Evolutionary conservation across 2,888 invertebrate species (phyloP).

Genomic region (Chrysodeixis includens): DNA sequence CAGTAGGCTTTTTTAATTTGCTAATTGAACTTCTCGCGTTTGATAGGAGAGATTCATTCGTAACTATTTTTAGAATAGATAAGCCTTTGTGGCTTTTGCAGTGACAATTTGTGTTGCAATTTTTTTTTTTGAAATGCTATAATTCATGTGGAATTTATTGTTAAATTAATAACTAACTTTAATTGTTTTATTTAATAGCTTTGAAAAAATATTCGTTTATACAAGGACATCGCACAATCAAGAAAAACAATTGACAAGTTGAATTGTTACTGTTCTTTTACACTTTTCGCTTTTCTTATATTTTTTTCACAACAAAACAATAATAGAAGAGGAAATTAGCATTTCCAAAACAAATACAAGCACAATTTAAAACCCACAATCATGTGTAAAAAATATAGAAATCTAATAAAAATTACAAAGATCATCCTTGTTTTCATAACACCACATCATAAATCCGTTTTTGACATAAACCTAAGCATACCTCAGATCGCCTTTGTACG

Average conservation of each 20-base stretch:
- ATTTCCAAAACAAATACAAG: neutral
- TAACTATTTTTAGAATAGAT: conserved; percentile 17
- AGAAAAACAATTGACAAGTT: too few species aligned
- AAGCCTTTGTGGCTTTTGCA: conserved; percentile 1
- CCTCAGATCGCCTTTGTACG: conserved; percentile 44
- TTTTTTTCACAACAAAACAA: too few species aligned
- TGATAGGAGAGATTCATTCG: conserved; percentile 16
- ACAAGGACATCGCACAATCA: too few species aligned
- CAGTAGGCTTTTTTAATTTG: conserved; percentile 24
- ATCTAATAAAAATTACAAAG: conserved; percentile 13
- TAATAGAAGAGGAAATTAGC: too few species aligned
- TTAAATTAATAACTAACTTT: too few species aligned
- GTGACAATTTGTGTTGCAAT: neutral
- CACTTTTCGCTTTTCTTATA: too few species aligned
- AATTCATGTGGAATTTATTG: too few species aligned
- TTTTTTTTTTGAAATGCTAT: conserved; percentile 13
- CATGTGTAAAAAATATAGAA: neutral
- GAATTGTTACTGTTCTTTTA: too few species aligned
- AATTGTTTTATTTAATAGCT: too few species aligned
- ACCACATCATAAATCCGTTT: conserved; percentile 54
- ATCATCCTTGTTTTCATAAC: conserved; percentile 46
- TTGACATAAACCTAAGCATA: conserved; percentile 45
- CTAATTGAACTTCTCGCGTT: conserved; percentile 23
- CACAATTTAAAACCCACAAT: too few species aligned
- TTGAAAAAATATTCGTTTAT: too few species aligned